Base-by-base conservation (phyloP, 2,888 invertebrate genomes). In the Amiota mariae region DNA sequence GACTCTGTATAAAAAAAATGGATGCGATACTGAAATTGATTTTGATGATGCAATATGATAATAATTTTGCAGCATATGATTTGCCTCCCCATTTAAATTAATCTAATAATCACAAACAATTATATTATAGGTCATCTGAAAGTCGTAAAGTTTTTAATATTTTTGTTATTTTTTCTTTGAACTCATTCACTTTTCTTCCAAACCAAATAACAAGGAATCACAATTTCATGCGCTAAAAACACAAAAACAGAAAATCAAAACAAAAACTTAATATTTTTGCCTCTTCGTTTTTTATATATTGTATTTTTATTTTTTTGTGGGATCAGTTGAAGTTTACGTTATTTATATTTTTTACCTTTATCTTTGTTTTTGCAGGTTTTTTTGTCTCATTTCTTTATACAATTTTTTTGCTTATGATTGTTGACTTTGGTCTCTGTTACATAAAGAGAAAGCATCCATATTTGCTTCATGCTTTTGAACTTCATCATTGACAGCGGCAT, bases 381-480 rank as follows among this genome's bases (percentile, higher is more conserved):
- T 78, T 76, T 75, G 48, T 70, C 78, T 78, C 71, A 76, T 76
- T 79, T 81, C 61, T 73, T 75, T n/a, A 75, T 78, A 68, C 68
- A 74, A 78, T 84, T 82, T 82, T 81, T 83, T 83, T 82, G 78
- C 13, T 63, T 63, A 20, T 49, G 54, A 18, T 18, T 59, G 59
- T 15, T 59, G 59, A 9, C 59, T 59, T 18, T 36, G 15, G n/a
- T 48, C 47, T 15, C 13, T 61, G 79, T 84, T 84, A 84, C 81
- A 81, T 84, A 84, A 84, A 84, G 84, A 84, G 84, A 84, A 84
- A 84, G 84, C 85, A 80, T 81, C 76, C 57, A 46, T 11, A 9
- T 63, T 51, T n/a, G 75, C 66, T 76, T 4, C 36, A 36, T 36
- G 71, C 70, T 77, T 79, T 72, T 81, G 77, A 82, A 82, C 82